Percentiles rank a stretch among this genome's conserved stretches.
Conservation (phyloP, 2,888 invertebrate genomes). For the Ariolimax columbianus region DNA sequence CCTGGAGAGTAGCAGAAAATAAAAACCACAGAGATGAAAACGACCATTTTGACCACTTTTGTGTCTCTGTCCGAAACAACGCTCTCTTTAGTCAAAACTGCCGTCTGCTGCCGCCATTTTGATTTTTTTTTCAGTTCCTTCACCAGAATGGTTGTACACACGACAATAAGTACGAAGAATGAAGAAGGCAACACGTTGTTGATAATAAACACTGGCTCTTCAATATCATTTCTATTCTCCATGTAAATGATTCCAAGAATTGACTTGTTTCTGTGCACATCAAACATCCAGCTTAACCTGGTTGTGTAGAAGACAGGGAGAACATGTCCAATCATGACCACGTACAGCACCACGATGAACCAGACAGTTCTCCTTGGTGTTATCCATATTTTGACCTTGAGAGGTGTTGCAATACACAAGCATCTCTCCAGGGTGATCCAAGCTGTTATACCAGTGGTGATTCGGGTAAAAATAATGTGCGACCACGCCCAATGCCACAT, state of each 20-base stretch:
- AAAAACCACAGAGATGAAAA: conserved; percentile 5
- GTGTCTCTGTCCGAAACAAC: not conserved
- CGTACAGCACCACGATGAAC: not conserved
- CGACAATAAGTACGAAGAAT: not conserved
- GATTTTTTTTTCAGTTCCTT: not conserved
- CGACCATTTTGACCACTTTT: conserved; percentile 7
- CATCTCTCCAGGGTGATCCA: conserved; percentile 7
- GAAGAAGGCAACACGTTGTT: not conserved
- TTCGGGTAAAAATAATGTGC: not conserved
- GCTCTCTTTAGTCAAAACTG: not conserved
- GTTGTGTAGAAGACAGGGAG: conserved; percentile 1
- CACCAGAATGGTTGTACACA: conserved; percentile 1
- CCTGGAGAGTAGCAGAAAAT: conserved; percentile 11
- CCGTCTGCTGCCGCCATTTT: conserved; percentile 14
- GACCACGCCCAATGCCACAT: not conserved
- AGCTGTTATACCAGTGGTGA: not conserved
- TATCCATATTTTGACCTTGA: not conserved
- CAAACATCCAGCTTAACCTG: not conserved
- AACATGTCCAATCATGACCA: not conserved
- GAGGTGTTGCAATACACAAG: not conserved
- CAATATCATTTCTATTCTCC: not conserved
- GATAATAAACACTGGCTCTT: not conserved
- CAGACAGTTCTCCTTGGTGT: not conserved
- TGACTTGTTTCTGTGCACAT: not conserved
- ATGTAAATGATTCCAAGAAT: conserved; percentile 13